phyloP scores from a whole-genome alignment of 2,888 invertebrate genomes.

The Scaptomyza polygonia region DNA sequence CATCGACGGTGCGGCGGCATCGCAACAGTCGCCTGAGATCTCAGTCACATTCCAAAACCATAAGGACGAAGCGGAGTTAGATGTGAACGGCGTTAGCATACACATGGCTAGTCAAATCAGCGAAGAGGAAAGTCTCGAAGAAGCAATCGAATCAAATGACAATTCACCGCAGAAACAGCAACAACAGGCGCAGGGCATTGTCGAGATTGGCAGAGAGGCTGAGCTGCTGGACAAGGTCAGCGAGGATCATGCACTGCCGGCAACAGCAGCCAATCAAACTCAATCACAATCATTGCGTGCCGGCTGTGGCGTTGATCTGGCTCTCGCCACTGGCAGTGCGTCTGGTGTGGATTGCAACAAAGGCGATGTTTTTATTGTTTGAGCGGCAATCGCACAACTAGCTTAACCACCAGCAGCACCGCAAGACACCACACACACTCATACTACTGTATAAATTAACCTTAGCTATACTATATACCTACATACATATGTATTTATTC shows the following conservation, averaged over 20 bases:
- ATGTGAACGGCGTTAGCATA: constrained; percentile 74
- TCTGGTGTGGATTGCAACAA: constrained; percentile 52
- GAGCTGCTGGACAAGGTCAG: constrained; percentile 77
- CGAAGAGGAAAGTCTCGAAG: constrained; percentile 52
- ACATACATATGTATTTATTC: constrained; percentile 37
- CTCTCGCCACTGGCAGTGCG: constrained; percentile 21
- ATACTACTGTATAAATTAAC: constrained; percentile 46
- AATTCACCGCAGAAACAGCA: constrained; percentile 50
- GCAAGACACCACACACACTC: constrained; percentile 7
- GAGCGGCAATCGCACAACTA: constrained; percentile 19
- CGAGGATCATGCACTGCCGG: constrained; percentile 12
- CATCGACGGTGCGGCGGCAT: constrained; percentile 38
- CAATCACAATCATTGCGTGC: constrained; percentile 43
- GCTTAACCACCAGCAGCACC: background rate
- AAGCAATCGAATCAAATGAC: constrained; percentile 42
- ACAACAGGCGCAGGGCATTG: constrained; percentile 75
- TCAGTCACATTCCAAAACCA: constrained; percentile 81
- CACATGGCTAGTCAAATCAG: constrained; percentile 63
- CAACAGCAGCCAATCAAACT: constrained; percentile 8
- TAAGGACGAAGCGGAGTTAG: constrained; percentile 63
- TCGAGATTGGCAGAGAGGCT: constrained; percentile 83
- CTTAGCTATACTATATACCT: constrained; percentile 27
- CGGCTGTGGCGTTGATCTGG: constrained; percentile 56
- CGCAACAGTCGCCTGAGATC: constrained; percentile 63
- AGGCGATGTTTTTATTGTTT: constrained; percentile 72